Base-by-base conservation (phyloP, 2,113 vertebrate species). In the Tychaedon coryphoeus region DNA sequence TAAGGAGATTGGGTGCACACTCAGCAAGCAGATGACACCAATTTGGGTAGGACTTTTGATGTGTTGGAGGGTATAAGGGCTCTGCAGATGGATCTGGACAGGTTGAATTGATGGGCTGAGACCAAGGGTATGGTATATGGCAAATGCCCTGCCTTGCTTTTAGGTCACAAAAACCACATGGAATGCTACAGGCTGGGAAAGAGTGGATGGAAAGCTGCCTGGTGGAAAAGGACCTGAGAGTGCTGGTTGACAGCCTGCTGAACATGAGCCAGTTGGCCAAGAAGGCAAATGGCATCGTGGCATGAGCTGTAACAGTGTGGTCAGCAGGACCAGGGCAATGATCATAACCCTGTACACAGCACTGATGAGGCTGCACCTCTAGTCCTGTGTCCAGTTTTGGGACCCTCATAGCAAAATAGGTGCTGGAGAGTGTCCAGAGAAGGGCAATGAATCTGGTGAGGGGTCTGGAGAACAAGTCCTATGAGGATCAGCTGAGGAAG, bases 321-420 rank as follows among this genome's bases (percentile, higher is more conserved):
- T 12, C 38, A 67, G 28, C 38, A 74, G 53, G 24, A 29, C 3
- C 29, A n/a, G 24, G 53, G 17, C 31, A 42, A 8, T 9, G 34
- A 38, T 51, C 1, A 0, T 12, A 7, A 31, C 19, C 14, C 28
- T 29, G 13, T 22, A 40, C 0, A 0, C 24, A 31, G 28, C 38
- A 31, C 53, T 53, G 28, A 14, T 29, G 61, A 81, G n/a, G 53
- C 15, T 29, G 29, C 16, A 40, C 10, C 53, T 53, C n/a, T 14
- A 22, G 28, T 14, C 4, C 19, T 53, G 23, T 4, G 4, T 25
- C 69, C 24, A 15, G 19, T 60, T 89, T 14, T 53, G 20, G n/a
- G 28, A 28, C 38, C 10, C 7, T 45, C 53, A 20, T 10, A 25
- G 25, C n/a, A 60, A 45, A 15, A 24, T 1, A 51, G 10, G 13